Base-by-base conservation (phyloP, 2,888 invertebrate species). In the Laspeyria flexula region DNA sequence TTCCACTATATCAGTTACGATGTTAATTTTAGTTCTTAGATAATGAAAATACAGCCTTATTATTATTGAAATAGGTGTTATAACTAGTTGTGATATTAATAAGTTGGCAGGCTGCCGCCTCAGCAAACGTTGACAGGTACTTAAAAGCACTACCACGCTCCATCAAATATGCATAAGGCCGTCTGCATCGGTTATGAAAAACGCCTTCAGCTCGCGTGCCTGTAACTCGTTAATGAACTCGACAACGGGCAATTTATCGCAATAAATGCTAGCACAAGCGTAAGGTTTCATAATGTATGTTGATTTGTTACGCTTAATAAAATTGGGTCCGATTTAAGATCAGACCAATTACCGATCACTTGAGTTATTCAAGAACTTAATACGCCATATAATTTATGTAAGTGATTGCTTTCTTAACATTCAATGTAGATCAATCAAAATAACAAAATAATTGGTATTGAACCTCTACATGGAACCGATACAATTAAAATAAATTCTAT, bases 131-230 rank as follows among this genome's bases (percentile, higher is more conserved):
- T 76, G 71, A 71, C 77, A 73, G 73, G 75, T 76, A 74, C 74
- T 78, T 76, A 70, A 71, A 68, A 71, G 69, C 71, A 71, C 69
- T 70, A 75, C 62, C 64, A 72, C 62, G 71, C 75, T 73, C 69
- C 74, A 83, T 85, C 76, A 82, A 85, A 77, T 83, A 85, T 85
- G 81, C 84, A 82, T 81, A 79, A 81, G 78, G 75, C 69, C 65
- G 76, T 73, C 76, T 70, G 70, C 75, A 70, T 74, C 71, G 72
- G 75, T 78, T 77, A 75, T 75, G 77, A 84, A 81, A 84, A 83
- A 84, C 73, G 71, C 67, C 73, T 81, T 71, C 69, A 66, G 66
- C 63, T 76, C 67, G 75, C 77, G 73, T 77, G 72, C 67, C 68
- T 49, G 58, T 58, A 61, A 58, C 66, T 74, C 69, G 65, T 73